phyloP scores from a whole-genome alignment of 30 jellyfish, hydroid and myxozoan species.

The Cassiopea xamachana region DNA sequence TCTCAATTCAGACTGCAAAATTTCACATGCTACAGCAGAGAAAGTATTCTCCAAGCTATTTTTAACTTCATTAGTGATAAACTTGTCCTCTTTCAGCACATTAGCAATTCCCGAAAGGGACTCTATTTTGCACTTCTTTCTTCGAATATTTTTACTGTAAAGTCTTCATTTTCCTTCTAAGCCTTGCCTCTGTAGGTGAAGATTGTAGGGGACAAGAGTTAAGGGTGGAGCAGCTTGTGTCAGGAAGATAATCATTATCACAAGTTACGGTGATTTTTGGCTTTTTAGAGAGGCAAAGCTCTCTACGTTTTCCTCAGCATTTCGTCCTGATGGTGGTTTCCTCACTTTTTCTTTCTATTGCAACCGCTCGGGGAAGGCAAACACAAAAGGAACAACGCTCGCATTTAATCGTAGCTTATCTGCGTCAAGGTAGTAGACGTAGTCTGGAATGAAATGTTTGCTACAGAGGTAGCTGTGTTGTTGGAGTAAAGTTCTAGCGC shows the following conservation, averaged over 20 bases:
- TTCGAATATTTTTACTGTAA: neutral
- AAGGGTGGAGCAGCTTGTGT: neutral
- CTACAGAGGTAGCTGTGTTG: neutral
- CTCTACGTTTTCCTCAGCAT: neutral
- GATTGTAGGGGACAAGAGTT: neutral
- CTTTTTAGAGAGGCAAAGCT: neutral
- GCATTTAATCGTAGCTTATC: neutral
- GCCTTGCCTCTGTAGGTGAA: neutral
- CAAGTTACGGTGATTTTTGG: neutral
- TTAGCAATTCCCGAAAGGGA: neutral
- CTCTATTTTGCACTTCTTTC: neutral
- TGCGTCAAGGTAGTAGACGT: neutral
- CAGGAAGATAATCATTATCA: neutral
- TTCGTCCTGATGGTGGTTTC: neutral
- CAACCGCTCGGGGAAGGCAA: neutral
- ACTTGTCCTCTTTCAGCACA: neutral
- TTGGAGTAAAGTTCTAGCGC: neutral
- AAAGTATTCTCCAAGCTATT: neutral
- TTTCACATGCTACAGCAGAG: constrained; percentile 55
- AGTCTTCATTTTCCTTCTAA: constrained; percentile 1
- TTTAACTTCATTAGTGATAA: neutral
- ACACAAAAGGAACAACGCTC: neutral
- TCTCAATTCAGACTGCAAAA: neutral
- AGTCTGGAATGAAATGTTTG: neutral
- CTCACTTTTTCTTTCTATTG: neutral